Evolutionary conservation across 1,140 invertebrate species (phyloP).

Genomic region (Wasmannia auropunctata): DNA sequence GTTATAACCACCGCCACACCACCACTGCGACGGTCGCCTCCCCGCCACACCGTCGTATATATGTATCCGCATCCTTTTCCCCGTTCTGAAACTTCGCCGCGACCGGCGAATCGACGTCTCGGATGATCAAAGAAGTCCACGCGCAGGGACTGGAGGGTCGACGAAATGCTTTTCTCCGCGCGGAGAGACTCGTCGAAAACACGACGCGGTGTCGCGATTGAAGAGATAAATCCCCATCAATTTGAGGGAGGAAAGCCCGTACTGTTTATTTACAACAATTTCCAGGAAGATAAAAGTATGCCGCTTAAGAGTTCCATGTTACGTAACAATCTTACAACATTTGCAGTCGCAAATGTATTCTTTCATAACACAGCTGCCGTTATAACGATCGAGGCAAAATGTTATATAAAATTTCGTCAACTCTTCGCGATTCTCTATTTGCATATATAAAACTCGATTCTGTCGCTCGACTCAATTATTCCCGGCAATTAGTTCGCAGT

Average conservation of each 20-base stretch:
- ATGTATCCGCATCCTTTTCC: background rate
- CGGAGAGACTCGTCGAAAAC: slow-evolving; percentile 58
- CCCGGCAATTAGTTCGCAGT: background rate
- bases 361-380: background rate
- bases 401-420: background rate
- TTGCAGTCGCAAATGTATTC: background rate
- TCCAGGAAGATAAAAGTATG: background rate
- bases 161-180: slow-evolving; percentile 55
- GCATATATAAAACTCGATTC: background rate
- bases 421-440: background rate
- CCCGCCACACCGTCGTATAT: background rate
- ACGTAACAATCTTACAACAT: background rate
- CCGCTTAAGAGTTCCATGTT: background rate
- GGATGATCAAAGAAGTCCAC: slow-evolving; percentile 69
- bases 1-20: slow-evolving; percentile 40
- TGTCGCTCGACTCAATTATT: background rate
- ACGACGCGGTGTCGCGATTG: background rate
- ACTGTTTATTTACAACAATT: background rate
- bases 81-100: slow-evolving; percentile 7
- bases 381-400: background rate
- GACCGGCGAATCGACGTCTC: slow-evolving; percentile 45
- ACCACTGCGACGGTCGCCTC: background rate
- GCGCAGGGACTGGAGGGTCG: slow-evolving; percentile 55
- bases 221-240: background rate
- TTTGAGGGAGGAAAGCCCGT: background rate